Evolutionary conservation across 2,888 invertebrate genomes (phyloP), one percentile per base, ranked within the genome.

Genomic region (Ormyrus rosae): DNA sequence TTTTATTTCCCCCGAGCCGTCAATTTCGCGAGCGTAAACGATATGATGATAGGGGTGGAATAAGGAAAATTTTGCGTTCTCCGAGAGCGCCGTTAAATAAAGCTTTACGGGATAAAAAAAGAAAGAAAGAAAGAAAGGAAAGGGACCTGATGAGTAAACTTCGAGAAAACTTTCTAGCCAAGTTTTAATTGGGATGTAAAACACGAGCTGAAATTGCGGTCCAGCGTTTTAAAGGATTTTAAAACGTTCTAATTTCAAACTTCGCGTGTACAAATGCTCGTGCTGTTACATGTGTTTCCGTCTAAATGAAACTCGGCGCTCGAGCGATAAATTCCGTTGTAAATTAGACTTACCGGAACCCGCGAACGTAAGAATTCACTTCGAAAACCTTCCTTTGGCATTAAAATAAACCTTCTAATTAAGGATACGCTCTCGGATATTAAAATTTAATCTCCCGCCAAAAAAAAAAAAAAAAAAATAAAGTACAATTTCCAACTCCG

Each of bases 171-270:
- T 77, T 63, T 70, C 69, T 70, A 77, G 56, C 56, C 34, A 55
- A 77, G n/a, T 64, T 19, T 77, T 77, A 56, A 77, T 77, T 77
- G 64, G 77, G 61, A 64, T 70, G 50, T 70, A 56, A 70, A 70
- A n/a, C n/a, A 9, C 9, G 11, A 48, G 46, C 56, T 63, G 60
- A 69, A 63, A 70, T 64, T 63, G 70, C 77, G 45, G 19, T 19
- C 19, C 19, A 19, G 19, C 19, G 19, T 51, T 74, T 74, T 34
- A 50, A 50, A 6, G 34, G 10, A 64, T 74, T 34, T 56, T 58
- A 67, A 74, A 19, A 50, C 13, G 11, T 10, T 50, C n/a, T n/a
- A 58, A 19, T 56, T 69, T 46, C 56, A 6, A 19, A 19, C 19
- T 19, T 19, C 19, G 1, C 19, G 19, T 19, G 19, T 19, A 19